A percentile compares a stretch with the other conserved stretches of the same genome.
Evolutionary conservation across 2,797 vertebrate genomes (phyloP).

Genomic region (Bucorvus abyssinicus): DNA sequence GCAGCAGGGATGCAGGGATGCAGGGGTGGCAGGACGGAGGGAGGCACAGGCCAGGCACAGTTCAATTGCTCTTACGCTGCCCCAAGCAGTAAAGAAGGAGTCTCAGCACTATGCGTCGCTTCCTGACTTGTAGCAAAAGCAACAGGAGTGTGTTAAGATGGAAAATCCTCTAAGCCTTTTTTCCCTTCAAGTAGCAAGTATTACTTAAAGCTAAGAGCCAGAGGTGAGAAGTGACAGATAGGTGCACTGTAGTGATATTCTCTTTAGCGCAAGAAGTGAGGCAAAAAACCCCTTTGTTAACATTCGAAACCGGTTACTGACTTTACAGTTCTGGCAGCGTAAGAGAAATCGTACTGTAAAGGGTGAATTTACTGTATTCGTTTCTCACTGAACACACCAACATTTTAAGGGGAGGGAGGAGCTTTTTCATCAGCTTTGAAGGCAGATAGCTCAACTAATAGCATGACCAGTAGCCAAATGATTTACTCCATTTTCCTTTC

Average conservation of each 20-base stretch:
- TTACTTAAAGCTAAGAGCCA: not conserved
- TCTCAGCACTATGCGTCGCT: not conserved
- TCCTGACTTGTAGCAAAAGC: not conserved
- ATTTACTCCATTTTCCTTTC: not conserved
- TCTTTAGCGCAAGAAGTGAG: not conserved
- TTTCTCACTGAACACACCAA: not conserved
- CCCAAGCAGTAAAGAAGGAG: not conserved
- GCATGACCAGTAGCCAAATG: not conserved
- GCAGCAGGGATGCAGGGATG: not conserved
- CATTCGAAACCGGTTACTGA: not conserved
- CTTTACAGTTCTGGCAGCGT: not conserved
- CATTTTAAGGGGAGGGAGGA: not conserved
- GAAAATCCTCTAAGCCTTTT: not conserved
- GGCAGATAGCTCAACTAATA: not conserved
- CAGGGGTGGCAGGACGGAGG: not conserved
- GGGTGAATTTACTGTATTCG: not conserved
- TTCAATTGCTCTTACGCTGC: not conserved
- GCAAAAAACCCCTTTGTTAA: not conserved
- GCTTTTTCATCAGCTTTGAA: not conserved
- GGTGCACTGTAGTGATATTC: not conserved
- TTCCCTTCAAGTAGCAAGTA: not conserved
- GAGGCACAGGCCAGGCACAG: not conserved
- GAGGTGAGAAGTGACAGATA: not conserved
- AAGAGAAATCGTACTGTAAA: not conserved
- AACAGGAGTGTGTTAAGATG: not conserved